Evolutionary conservation across 2,113 vertebrate species (phyloP).

Genomic region (Meriones unguiculatus): DNA sequence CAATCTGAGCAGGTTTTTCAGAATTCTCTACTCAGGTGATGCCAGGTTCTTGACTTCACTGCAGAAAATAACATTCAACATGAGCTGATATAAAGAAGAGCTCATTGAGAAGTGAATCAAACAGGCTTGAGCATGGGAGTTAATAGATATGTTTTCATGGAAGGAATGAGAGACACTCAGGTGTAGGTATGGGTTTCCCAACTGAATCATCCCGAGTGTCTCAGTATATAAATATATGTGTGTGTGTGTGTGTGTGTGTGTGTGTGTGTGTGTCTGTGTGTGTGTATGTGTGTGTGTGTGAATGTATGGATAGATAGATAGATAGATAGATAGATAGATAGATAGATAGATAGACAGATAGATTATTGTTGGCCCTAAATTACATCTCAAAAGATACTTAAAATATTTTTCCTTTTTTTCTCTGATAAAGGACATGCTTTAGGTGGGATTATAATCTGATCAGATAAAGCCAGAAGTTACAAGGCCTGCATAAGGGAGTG

Average conservation of each 20-base stretch:
- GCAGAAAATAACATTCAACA: neutral
- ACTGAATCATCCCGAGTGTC: neutral
- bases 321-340: no score
- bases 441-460: neutral
- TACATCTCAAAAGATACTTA: neutral
- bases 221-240: neutral
- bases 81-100: neutral
- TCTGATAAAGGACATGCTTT: neutral
- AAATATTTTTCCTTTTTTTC: neutral
- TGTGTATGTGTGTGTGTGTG: no score
- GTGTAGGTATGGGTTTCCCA: neutral
- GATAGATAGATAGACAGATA: no score
- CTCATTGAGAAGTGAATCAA: neutral
- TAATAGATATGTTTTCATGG: neutral
- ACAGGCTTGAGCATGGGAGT: neutral
- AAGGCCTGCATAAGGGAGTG: neutral
- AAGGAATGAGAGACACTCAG: neutral
- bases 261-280: no score
- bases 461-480: neutral
- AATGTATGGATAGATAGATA: no score
- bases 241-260: no score
- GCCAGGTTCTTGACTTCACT: neutral
- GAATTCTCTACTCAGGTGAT: neutral
- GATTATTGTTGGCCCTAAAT: neutral
- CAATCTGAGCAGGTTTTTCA: neutral